Conservation (phyloP, 2,888 invertebrate species). For the Ethmia dodecea region DNA sequence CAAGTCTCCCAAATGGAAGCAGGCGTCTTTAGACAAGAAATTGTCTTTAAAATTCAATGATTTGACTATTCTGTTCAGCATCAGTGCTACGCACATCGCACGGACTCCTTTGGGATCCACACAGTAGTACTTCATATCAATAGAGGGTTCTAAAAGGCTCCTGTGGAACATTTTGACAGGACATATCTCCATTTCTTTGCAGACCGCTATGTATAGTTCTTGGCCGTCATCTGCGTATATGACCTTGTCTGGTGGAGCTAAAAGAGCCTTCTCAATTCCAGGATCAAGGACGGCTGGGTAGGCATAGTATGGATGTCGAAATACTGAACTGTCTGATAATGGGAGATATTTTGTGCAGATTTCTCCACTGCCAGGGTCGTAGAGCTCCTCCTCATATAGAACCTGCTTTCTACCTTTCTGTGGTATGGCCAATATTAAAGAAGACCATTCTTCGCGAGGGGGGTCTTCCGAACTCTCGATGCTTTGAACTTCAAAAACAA, state of each 20-base stretch:
- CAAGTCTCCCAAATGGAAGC: constrained; percentile 32
- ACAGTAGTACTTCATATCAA: constrained; percentile 53
- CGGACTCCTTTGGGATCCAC: constrained; percentile 45
- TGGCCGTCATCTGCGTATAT: constrained; percentile 52
- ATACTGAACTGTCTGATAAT: constrained; percentile 36
- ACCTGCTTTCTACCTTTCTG: constrained; percentile 25
- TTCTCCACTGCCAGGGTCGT: constrained; percentile 40
- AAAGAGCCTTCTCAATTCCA: constrained; percentile 37
- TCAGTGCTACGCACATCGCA: constrained; percentile 48
- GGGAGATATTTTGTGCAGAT: constrained; percentile 39
- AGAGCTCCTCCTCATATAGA: constrained; percentile 29
- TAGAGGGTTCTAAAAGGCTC: constrained; percentile 33
- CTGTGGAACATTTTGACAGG: constrained; percentile 41
- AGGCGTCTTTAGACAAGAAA: constrained; percentile 28
- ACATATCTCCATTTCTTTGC: constrained; percentile 45
- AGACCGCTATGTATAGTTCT: constrained; percentile 43
- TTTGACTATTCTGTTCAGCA: constrained; percentile 34
- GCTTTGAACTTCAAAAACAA: not conserved
- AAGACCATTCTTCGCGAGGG: constrained; percentile 30
- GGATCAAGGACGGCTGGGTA: constrained; percentile 30
- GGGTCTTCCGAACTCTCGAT: constrained; percentile 26
- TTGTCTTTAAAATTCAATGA: constrained; percentile 29
- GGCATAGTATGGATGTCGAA: constrained; percentile 31
- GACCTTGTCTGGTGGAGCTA: constrained; percentile 28
- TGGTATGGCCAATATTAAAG: constrained; percentile 10